Evolutionary conservation across 30 jellyfish, hydroid and myxozoan genomes (phyloP).

Genomic region (Chrysaora quinquecirrha): DNA sequence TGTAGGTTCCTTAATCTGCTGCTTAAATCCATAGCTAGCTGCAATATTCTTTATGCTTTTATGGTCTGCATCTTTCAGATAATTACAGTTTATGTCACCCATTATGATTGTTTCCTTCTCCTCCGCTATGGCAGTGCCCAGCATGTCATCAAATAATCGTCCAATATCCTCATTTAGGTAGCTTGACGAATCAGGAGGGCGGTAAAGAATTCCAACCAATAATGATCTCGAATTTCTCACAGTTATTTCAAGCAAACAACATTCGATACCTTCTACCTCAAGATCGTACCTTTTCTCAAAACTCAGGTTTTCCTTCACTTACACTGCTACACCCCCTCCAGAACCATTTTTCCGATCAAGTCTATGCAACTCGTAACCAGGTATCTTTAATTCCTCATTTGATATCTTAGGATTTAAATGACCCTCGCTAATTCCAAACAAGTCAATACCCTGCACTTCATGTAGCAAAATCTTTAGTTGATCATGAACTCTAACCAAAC

Average conservation of each 20-base stretch:
- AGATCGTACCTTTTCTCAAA: constrained; percentile 59
- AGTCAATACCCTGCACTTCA: constrained; percentile 51
- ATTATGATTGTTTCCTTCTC: constrained; percentile 71
- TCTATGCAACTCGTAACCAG: constrained; percentile 64
- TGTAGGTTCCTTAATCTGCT: constrained; percentile 62
- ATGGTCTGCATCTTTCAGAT: constrained; percentile 70
- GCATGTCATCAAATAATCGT: constrained; percentile 66
- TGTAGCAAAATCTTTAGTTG: constrained; percentile 65
- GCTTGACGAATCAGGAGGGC: constrained; percentile 74
- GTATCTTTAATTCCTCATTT: constrained; percentile 50
- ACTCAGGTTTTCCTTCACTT: constrained; percentile 54
- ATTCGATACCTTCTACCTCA: constrained; percentile 66
- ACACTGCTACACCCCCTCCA: constrained; percentile 77
- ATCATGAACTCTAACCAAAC: constrained; percentile 63
- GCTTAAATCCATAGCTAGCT: constrained; percentile 52
- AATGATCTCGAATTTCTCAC: constrained; percentile 50
- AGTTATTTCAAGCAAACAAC: constrained; percentile 62
- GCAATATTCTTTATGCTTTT: constrained; percentile 61
- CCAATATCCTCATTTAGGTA: constrained; percentile 63
- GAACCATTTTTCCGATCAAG: constrained; percentile 53
- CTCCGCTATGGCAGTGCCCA: constrained; percentile 67
- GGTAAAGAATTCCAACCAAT: constrained; percentile 55
- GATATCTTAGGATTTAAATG: constrained; percentile 55
- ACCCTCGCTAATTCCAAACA: constrained; percentile 60
- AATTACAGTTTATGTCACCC: constrained; percentile 65